Conservation (phyloP, 2,113 vertebrate genomes). For the Aldabrachelys gigantea region DNA sequence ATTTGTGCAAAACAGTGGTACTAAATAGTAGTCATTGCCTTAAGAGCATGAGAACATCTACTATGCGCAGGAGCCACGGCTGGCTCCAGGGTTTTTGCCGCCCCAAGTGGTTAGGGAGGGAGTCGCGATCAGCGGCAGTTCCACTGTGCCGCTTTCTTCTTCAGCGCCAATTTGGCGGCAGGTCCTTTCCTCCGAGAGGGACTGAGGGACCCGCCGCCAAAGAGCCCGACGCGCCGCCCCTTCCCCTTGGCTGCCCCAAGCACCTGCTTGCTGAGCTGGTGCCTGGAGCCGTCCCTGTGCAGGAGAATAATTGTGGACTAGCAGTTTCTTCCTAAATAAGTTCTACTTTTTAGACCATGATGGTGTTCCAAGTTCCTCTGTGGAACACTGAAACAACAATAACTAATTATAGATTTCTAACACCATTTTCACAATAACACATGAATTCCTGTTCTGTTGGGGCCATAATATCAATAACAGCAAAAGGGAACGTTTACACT, state of each 20-base stretch:
- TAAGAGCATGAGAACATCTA: neutral
- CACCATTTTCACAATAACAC: fast-evolving
- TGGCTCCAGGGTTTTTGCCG: too few species aligned
- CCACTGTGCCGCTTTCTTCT: too few species aligned
- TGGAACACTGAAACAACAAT: neutral
- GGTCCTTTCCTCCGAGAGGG: too few species aligned
- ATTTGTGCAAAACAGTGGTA: neutral
- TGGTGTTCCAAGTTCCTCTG: neutral
- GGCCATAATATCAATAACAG: neutral
- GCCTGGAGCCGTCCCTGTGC: neutral
- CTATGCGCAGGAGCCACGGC: neutral
- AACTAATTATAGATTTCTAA: neutral
- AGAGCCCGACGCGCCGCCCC: too few species aligned
- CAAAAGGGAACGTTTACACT: neutral
- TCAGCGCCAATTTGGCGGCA: too few species aligned
- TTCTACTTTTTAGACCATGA: neutral
- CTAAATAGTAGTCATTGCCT: neutral
- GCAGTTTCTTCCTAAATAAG: neutral
- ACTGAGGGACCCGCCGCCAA: too few species aligned
- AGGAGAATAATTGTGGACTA: neutral
- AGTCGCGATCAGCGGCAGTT: too few species aligned
- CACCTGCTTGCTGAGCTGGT: too few species aligned
- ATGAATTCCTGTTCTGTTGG: neutral
- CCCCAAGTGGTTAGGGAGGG: too few species aligned
- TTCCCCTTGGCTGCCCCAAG: too few species aligned